These are phyloP conservation scores for Xenopus petersii DNA, from an alignment of 2,797 vertebrate genomes.

Conservation along the genomic window DNA sequence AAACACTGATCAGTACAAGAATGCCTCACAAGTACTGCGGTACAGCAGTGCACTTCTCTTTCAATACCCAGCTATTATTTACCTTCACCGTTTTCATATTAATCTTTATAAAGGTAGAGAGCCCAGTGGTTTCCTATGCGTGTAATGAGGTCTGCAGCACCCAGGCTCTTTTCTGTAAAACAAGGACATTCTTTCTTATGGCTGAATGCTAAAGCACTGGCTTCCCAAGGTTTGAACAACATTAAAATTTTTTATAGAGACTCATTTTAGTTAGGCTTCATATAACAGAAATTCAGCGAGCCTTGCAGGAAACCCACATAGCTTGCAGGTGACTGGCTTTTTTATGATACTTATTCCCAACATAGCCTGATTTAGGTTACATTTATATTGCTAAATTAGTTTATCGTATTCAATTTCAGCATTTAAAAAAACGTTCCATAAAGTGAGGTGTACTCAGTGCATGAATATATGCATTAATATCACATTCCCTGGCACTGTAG, in stretches of 20 bases:
- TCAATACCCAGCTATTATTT: conserved; percentile 12
- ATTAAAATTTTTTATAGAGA: conserved; percentile 44
- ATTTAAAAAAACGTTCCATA: too few relatives aligned
- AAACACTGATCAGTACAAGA: too few relatives aligned
- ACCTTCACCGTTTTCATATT: conserved; percentile 29
- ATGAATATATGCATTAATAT: too few relatives aligned
- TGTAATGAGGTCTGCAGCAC: conserved; percentile 39
- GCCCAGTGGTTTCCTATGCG: conserved; percentile 20
- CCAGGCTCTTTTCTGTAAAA: conserved; percentile 34
- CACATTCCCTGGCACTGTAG: too few relatives aligned
- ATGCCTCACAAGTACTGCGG: too few relatives aligned
- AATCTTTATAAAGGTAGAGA: background rate
- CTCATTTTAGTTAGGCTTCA: conserved; percentile 12
- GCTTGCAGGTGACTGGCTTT: conserved; percentile 6
- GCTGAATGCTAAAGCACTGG: conserved; percentile 29
- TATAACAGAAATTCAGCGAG: conserved; percentile 18
- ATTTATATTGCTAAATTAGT: too few relatives aligned
- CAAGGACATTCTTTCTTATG: conserved; percentile 34
- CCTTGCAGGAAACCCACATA: conserved; percentile 15
- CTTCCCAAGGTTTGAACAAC: conserved; percentile 25
- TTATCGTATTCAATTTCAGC: too few relatives aligned
- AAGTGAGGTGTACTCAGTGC: too few relatives aligned
- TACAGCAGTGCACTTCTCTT: conserved; percentile 4
- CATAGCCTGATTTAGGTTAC: background rate
- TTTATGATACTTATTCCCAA: too few relatives aligned